A percentile compares a stretch with the other conserved stretches of the same genome.
phyloP scores from a whole-genome alignment of 2,797 vertebrate species.

The Hyperoplus immaculatus region DNA sequence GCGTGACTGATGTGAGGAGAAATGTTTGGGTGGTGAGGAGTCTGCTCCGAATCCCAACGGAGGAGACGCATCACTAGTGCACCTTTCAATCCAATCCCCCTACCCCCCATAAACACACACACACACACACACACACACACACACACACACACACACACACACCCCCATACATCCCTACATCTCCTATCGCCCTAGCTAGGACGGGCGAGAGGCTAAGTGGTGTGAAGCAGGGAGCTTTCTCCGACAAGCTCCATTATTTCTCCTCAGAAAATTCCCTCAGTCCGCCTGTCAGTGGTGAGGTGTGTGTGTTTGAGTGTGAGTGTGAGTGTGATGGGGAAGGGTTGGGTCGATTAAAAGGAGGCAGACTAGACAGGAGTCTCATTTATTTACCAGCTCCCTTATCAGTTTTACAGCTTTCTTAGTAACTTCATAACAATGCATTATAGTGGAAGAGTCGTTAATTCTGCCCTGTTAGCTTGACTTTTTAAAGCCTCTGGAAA shows the following conservation, averaged over 20 bases:
- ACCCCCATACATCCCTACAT: constrained; percentile 36
- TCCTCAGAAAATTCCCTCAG: constrained; percentile 73
- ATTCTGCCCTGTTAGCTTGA: constrained; percentile 42
- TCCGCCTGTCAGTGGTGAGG: constrained; percentile 79
- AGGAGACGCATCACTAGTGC: constrained; percentile 73
- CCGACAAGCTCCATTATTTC: constrained; percentile 85
- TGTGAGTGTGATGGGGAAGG: constrained; percentile 53
- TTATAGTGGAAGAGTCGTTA: constrained; percentile 32
- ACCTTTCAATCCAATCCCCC: constrained; percentile 24
- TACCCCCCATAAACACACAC: not conserved
- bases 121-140: too few relatives aligned
- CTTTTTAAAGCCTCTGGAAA: constrained; percentile 1
- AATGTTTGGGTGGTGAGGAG: constrained; percentile 85
- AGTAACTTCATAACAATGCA: constrained; percentile 43
- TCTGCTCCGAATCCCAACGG: constrained; percentile 66
- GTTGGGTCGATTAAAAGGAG: constrained; percentile 61
- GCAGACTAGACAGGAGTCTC: constrained; percentile 47
- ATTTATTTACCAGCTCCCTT: constrained; percentile 41
- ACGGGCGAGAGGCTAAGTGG: constrained; percentile 82
- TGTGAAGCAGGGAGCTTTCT: constrained; percentile 81
- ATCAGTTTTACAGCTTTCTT: constrained; percentile 30
- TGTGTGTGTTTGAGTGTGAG: constrained; percentile 55
- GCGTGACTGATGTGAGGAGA: constrained; percentile 83
- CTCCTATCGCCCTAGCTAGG: constrained; percentile 53
- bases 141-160: too few relatives aligned